Base-by-base conservation (phyloP, 2,888 invertebrate species). In the Anoncus sp. region DNA sequence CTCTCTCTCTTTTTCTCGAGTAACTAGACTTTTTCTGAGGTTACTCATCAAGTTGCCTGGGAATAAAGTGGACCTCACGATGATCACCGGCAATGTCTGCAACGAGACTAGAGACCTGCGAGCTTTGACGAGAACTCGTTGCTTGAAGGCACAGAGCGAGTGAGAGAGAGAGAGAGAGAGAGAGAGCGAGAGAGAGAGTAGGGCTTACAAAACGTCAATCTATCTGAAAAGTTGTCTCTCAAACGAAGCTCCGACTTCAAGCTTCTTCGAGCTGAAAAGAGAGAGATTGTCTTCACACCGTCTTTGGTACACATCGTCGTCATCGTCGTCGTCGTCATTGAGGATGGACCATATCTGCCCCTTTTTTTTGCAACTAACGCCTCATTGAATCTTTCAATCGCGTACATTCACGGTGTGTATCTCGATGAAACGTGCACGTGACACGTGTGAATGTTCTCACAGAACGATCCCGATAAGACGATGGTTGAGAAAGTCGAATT, bases 101-200 rank as follows among this genome's bases (percentile, higher is more conserved):
- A n/a, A n/a, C n/a, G n/a, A n/a, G n/a, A n/a, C n/a, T n/a, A 22
- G 6, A n/a, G 49, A 66, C 27, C 63, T 63, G 63, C 35, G 18
- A 65, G 65, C 75, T 75, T 75, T 75, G 75, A 75, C 70, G 59
- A 59, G 51, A n/a, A 60, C 59, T 51, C 77, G 45, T 70, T 38
- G 60, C 60, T 66, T 20, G 16, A 53, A 55, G 43, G 49, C 59
- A 43, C n/a, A n/a, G n/a, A n/a, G n/a, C n/a, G n/a, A n/a, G n/a
- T n/a, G n/a, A n/a, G n/a, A n/a, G n/a, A n/a, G n/a, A n/a, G n/a
- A n/a, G n/a, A n/a, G n/a, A n/a, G n/a, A n/a, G n/a, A n/a, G n/a
- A n/a, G n/a, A n/a, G n/a, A n/a, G n/a, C n/a, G n/a, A n/a, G n/a
- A n/a, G n/a, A n/a, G n/a, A n/a, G n/a, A n/a, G n/a, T n/a, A 49